phyloP scores from a whole-genome alignment of 1,140 invertebrate species.

The Bombus fervidus region DNA sequence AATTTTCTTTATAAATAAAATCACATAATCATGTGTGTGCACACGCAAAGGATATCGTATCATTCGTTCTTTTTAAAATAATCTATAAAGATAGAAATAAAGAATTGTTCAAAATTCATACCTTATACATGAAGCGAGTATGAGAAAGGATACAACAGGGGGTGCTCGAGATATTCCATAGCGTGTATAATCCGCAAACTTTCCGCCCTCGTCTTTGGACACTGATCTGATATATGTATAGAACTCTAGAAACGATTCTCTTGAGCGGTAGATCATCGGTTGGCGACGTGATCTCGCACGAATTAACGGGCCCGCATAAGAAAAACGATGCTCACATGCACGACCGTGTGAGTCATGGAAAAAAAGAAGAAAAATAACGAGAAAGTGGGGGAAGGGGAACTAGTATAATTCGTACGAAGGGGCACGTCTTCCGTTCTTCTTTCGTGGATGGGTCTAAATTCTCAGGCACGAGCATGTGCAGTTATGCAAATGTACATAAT shows the following conservation, averaged over 20 bases:
- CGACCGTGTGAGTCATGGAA: conserved; percentile 44
- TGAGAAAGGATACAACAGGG: not conserved
- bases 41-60: no score
- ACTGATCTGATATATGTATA: conserved; percentile 18
- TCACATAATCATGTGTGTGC: no score
- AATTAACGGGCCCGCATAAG: conserved; percentile 73
- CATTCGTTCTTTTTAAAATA: not conserved
- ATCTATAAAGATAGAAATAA: not conserved
- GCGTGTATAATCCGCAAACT: not conserved
- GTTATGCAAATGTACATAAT: conserved; percentile 73
- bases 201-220: conserved; percentile 18
- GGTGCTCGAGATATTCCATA: not conserved
- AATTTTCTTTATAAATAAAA: no score
- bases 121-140: no score
- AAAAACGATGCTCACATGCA: conserved; percentile 53
- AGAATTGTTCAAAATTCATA: no score
- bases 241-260: conserved; percentile 9
- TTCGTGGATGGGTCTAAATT: conserved; percentile 64
- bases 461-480: conserved; percentile 66
- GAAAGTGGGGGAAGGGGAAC: conserved; percentile 7
- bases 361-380: conserved; percentile 51
- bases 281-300: conserved; percentile 76
- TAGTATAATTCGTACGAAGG: conserved; percentile 62
- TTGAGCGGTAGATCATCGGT: conserved; percentile 28
- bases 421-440: conserved; percentile 69